Percentiles rank a stretch among this genome's conserved stretches.
phyloP scores from a whole-genome alignment of 2,797 vertebrate genomes.

The Neosilurus hyrtlii region DNA sequence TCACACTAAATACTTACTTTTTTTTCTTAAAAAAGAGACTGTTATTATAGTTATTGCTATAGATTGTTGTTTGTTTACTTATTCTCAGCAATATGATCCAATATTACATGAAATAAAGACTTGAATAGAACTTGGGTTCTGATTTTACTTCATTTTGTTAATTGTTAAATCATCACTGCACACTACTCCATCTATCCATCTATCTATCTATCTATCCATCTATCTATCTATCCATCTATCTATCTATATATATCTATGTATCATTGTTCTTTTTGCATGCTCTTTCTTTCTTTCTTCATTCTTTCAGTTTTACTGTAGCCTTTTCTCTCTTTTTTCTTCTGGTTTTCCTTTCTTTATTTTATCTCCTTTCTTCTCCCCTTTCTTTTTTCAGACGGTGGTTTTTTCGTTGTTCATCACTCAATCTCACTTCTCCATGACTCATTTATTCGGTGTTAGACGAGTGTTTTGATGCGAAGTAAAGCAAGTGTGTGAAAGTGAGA shows the following conservation, averaged over 20 bases:
- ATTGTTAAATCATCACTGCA: too few relatives aligned
- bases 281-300: neutral
- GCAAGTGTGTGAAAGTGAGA: conserved; percentile 30
- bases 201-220: neutral
- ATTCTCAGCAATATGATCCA: too few relatives aligned
- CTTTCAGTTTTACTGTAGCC: neutral
- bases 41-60: too few relatives aligned
- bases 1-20: too few relatives aligned
- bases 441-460: conserved; percentile 30
- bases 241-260: too few relatives aligned
- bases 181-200: too few relatives aligned
- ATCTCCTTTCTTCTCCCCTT: neutral
- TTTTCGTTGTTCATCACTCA: neutral
- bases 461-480: conserved; percentile 39
- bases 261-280: too few relatives aligned
- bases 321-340: neutral
- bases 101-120: too few relatives aligned
- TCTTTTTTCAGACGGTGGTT: neutral
- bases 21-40: too few relatives aligned
- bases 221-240: neutral
- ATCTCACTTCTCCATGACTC: conserved; percentile 20
- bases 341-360: neutral
- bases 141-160: too few relatives aligned
- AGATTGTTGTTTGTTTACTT: too few relatives aligned
- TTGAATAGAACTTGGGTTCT: too few relatives aligned